These are phyloP conservation scores for Rhodinocichla rosea DNA, from an alignment of 2,113 vertebrate genomes.

Conservation along the genomic window DNA sequence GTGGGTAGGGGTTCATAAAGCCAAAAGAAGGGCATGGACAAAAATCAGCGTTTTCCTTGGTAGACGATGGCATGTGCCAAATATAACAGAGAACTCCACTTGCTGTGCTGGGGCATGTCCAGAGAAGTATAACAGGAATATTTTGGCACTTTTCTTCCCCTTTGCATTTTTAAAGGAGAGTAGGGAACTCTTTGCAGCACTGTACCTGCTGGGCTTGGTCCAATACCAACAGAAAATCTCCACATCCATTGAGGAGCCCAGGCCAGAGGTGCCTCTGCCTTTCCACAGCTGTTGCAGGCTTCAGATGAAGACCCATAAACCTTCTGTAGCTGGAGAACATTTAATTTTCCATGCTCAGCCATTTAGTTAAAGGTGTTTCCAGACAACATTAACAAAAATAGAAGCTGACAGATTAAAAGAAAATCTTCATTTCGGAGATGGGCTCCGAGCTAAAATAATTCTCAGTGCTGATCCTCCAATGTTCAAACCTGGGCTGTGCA, in stretches of 20 bases:
- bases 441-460: background rate
- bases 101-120: background rate
- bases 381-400: background rate
- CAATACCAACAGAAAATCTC: background rate
- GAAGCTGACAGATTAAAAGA: background rate
- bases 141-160: background rate
- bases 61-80: background rate
- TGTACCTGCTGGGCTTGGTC: background rate
- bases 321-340: background rate
- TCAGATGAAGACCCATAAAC: background rate
- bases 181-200: background rate
- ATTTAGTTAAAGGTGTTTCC: background rate
- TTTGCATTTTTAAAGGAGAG: background rate
- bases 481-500: background rate
- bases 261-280: background rate
- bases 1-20: background rate
- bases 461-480: fast-evolving
- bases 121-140: background rate
- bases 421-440: background rate
- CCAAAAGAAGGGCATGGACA: background rate
- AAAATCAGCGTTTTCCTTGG: background rate
- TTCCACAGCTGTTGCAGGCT: background rate
- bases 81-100: fast-evolving
- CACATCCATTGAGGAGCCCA: fast-evolving
- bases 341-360: background rate